These are phyloP conservation scores for Chelonus insularis DNA, from an alignment of 1,140 invertebrate species.

Conservation along the genomic window DNA sequence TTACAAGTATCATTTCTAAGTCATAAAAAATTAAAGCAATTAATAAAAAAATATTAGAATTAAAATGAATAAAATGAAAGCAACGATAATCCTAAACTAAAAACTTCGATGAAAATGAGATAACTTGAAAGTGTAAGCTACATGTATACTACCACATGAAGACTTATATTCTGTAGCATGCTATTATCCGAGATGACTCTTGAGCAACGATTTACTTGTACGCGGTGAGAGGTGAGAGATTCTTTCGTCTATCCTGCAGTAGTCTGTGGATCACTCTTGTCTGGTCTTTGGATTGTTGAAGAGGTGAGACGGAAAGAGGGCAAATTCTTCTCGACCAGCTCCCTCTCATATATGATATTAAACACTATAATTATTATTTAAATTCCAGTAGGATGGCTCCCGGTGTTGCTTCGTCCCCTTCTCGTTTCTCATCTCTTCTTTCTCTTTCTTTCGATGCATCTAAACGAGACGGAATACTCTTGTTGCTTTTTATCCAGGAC, in stretches of 20 bases:
- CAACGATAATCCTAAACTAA: too few relatives aligned
- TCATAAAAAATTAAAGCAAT: too few relatives aligned
- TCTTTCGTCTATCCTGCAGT: constrained; percentile 4
- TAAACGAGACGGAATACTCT: background rate
- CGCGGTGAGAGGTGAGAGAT: constrained; percentile 25
- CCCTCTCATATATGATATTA: constrained; percentile 57
- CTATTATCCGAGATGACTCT: constrained; percentile 15
- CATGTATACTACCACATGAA: too few relatives aligned
- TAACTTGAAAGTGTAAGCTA: too few relatives aligned
- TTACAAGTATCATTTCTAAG: too few relatives aligned
- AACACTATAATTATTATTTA: constrained; percentile 63
- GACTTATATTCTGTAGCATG: constrained; percentile 4
- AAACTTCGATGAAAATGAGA: too few relatives aligned
- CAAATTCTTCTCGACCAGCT: constrained; percentile 6
- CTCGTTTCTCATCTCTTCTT: constrained; percentile 9
- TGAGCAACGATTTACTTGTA: background rate
- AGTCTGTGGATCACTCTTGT: too few relatives aligned
- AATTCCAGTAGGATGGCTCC: constrained; percentile 61
- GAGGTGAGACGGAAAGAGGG: background rate
- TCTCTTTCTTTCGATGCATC: background rate
- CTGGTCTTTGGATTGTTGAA: constrained; percentile 3
- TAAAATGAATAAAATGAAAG: too few relatives aligned
- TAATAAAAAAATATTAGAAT: too few relatives aligned
- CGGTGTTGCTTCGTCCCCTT: constrained; percentile 50
- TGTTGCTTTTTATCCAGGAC: constrained; percentile 19